Evolutionary conservation across 2,113 vertebrate species (phyloP).

Genomic region (Daboia siamensis): DNA sequence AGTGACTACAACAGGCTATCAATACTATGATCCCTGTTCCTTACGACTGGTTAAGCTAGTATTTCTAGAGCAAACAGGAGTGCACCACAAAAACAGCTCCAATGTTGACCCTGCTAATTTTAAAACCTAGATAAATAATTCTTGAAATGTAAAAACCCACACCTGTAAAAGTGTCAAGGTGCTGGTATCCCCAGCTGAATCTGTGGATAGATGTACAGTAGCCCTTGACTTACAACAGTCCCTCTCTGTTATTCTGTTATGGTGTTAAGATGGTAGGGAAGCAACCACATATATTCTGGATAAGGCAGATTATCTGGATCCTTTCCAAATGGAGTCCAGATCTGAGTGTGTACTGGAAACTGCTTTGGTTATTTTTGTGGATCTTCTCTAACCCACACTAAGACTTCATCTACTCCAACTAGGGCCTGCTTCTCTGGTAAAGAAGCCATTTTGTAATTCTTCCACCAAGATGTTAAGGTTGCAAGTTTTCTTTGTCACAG

Average conservation of each 20-base stretch:
- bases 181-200: too few species aligned
- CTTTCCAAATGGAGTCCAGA: not conserved
- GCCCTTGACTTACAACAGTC: too few species aligned
- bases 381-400: not conserved
- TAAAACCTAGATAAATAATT: not conserved
- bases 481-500: not conserved
- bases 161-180: not conserved
- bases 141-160: not conserved
- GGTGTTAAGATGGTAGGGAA: not conserved
- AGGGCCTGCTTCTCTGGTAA: not conserved
- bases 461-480: not conserved
- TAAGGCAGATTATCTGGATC: not conserved
- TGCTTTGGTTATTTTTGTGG: not conserved
- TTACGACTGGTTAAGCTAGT: not conserved
- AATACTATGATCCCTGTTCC: not conserved
- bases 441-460: not conserved
- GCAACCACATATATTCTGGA: not conserved
- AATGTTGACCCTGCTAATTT: not conserved
- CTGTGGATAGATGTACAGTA: too few species aligned
- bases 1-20: not conserved
- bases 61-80: not conserved
- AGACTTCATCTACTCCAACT: not conserved
- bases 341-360: not conserved
- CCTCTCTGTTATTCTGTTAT: too few species aligned
- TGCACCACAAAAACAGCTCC: not conserved